These are phyloP conservation scores for Chrysemys picta DNA, from an alignment of 2,113 vertebrate species.

Conservation along the genomic window DNA sequence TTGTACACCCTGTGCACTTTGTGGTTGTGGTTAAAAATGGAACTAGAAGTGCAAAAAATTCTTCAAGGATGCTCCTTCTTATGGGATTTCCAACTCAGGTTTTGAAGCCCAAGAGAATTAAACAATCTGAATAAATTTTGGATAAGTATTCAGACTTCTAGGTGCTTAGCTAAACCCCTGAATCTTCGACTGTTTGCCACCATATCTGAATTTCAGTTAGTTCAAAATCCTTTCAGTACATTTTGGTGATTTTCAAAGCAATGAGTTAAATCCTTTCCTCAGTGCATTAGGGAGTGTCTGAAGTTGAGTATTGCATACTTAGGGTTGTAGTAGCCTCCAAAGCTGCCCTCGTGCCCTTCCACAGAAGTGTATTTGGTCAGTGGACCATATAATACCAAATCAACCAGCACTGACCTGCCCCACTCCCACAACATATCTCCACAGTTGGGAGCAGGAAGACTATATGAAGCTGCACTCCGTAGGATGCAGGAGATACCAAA, in stretches of 20 bases:
- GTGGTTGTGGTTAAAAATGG: not conserved
- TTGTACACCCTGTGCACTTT: not conserved
- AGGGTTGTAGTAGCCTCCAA: not conserved
- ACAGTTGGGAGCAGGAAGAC: accelerated
- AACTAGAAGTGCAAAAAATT: not conserved
- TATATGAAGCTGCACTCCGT: not conserved
- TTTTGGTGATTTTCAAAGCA: not conserved
- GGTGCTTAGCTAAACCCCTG: not conserved
- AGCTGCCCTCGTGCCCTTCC: not conserved
- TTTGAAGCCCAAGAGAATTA: not conserved
- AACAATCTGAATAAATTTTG: not conserved
- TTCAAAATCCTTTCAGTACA: not conserved
- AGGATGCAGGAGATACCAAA: not conserved
- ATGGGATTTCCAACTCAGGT: not conserved
- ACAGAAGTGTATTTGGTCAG: not conserved
- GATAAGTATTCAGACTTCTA: not conserved
- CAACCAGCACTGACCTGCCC: accelerated
- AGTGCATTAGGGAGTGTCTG: not conserved
- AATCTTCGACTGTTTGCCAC: not conserved
- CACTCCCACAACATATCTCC: not conserved
- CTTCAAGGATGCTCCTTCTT: not conserved
- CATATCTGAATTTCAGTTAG: not conserved
- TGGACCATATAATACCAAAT: not conserved
- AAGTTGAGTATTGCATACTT: not conserved
- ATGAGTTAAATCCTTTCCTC: not conserved